Base-by-base conservation (phyloP, 2,888 invertebrate species). In the Dorcus hopei region DNA sequence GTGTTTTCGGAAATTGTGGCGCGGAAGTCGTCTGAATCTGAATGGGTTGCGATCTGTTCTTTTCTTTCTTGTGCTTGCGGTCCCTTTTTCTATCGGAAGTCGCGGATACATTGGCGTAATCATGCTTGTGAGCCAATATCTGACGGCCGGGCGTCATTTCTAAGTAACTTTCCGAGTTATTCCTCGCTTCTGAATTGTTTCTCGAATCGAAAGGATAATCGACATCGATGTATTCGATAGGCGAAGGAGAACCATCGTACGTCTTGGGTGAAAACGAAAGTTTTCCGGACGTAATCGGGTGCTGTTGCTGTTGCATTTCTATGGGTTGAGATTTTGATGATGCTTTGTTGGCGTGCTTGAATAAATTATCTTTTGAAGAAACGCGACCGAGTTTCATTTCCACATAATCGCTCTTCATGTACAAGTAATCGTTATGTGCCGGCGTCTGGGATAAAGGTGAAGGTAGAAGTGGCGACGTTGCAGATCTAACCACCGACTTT, bases 1-100 rank as follows among this genome's bases (percentile, higher is more conserved):
- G 68, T 60, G 47, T 60, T 62, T 65, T 64, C 52, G 65, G 59
- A 59, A 61, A 60, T 41, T 57, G 58, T 7, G 67, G 55, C n/a
- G 73, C n/a, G 68, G 65, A 71, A 47, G 76, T 68, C 61, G 78
- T 68, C 68, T 83, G 81, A 52, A 88, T 88, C 1, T 84, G 81
- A 56, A 88, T 88, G 2, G 88, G 88, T 56, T 86, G 81, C 0
- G 87, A 86, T 50, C 83, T 79, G 6, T 77, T 79, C 45, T 82
- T 80, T 4, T 81, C 80, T 61, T 77, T 80, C 43, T 77, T 77
- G 42, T 67, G 74, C 19, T 61, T 61, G 16, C 68, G 66, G 4
- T 65, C 62, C n/a, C 68, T 65, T 33, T 70, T 68, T 54, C 72
- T 77, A 39, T 75, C 76, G 39, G 70, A 72, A 2, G 65, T 55